Base-by-base conservation (phyloP, 2,797 vertebrate genomes). In the Pseudomugil gertrudae region DNA sequence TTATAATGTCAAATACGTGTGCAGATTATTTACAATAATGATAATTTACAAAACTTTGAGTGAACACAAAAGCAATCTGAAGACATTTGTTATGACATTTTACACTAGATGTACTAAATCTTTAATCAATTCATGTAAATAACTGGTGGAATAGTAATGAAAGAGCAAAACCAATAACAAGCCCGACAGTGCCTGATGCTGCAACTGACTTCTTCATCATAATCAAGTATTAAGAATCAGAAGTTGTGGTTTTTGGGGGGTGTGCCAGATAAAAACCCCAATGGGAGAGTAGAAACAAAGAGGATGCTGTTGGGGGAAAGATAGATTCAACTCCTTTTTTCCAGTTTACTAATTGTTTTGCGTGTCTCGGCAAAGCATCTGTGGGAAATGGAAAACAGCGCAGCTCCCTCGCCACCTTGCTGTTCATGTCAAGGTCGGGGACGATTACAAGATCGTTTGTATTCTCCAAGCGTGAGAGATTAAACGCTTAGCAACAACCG, bases 281-380 rank as follows among this genome's bases (percentile, higher is more conserved):
- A 53, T 48, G 72, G 55, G 59, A 66, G 8, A 0, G 24, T 13
- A 3, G 32, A 40, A 48, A 7, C 0, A 4, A 2, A 19, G 48
- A 32, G 53, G 45, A 56, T 50, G 32, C 38, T 15, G 11, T n/a
- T n/a, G n/a, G 43, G 45, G 36, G 9, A 32, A 63, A 74, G 75
- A 82, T 79, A 58, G 65, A 78, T 56, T 74, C 77, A 74, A 50
- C 79, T 69, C 78, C 71, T 79, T 85, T 74, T 57, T 87, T 88
- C 91, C 81, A 67, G 76, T 93, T 87, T 62, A 87, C 86, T 93
- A 93, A 95, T 91, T 93, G 92, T 90, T 92, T 57, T 76, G 45
- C 7, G 7, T 74, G 81, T 86, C 85, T 84, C 80, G 11, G 33
- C 23, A 72, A 84, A 88, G 84, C 57, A 67, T 88, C 71, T 48